These are phyloP conservation scores for Ophthalmolycus amberensis DNA, from an alignment of 2,113 vertebrate genomes.

Conservation along the genomic window DNA sequence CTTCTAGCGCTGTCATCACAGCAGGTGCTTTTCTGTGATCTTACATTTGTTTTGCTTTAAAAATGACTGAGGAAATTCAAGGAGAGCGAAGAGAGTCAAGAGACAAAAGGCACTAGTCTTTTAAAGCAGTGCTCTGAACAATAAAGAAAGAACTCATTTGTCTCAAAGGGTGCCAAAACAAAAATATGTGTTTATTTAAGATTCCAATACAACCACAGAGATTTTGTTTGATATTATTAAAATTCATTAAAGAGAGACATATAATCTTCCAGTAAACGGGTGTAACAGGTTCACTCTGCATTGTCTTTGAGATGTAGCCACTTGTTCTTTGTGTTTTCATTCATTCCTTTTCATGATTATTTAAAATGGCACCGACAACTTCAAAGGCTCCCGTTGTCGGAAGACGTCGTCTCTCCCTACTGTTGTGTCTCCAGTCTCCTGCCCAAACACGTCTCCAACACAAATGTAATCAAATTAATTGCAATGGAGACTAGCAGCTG, in stretches of 20 bases:
- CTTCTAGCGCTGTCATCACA: constrained; percentile 19
- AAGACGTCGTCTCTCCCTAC: constrained; percentile 59
- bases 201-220: not conserved
- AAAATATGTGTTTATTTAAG: constrained; percentile 8
- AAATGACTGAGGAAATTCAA: not conserved
- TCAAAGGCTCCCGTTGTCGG: constrained; percentile 72
- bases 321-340: constrained; percentile 37
- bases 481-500: constrained; percentile 67
- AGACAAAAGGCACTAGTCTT: not conserved
- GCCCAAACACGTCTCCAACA: constrained; percentile 60
- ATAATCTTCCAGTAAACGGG: constrained; percentile 12
- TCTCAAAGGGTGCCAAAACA: constrained; percentile 22
- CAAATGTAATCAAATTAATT: constrained; percentile 74
- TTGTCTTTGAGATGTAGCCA: constrained; percentile 57
- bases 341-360: constrained; percentile 75
- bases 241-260: constrained; percentile 28
- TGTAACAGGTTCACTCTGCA: constrained; percentile 14
- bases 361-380: constrained; percentile 70
- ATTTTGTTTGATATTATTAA: constrained; percentile 38
- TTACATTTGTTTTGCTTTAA: constrained; percentile 33
- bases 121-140: not conserved
- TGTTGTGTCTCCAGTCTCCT: constrained; percentile 62
- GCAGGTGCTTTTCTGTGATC: constrained; percentile 11
- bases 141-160: constrained; percentile 12
- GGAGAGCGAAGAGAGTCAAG: not conserved